These are phyloP conservation scores for Shinisaurus crocodilurus DNA, from an alignment of 2,113 vertebrate genomes.

Conservation along the genomic window DNA sequence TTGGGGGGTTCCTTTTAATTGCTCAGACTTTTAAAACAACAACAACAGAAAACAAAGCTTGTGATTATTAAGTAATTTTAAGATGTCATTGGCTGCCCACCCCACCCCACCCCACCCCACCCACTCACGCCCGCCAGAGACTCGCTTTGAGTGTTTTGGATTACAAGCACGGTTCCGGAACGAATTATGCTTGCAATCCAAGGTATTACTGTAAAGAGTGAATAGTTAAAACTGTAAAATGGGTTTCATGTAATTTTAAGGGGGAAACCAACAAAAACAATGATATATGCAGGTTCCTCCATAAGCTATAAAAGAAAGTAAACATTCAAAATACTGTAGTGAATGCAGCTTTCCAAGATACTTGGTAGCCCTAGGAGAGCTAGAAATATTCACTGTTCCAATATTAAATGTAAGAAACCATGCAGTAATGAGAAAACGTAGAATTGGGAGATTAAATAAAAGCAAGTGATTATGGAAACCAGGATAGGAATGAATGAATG, in stretches of 20 bases:
- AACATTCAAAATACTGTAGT: not conserved
- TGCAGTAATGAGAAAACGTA: not conserved
- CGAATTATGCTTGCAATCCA: no score
- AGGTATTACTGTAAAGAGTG: no score
- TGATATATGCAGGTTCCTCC: no score
- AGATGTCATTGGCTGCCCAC: no score
- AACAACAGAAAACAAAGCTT: no score
- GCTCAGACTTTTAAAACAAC: not conserved
- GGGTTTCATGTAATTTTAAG: not conserved
- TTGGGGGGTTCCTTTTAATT: not conserved
- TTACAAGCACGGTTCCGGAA: no score
- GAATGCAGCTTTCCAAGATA: not conserved
- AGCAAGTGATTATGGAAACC: constrained; percentile 29
- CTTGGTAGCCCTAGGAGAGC: constrained; percentile 45
- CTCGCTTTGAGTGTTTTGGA: no score
- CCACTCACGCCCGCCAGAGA: no score
- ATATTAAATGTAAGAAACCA: not conserved
- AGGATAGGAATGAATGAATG: constrained; percentile 36
- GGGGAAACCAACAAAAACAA: not conserved
- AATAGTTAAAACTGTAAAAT: not conserved
- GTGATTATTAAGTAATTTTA: not conserved
- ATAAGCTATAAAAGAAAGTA: not conserved
- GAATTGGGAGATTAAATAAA: constrained; percentile 37
- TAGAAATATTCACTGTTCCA: not conserved
- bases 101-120: no score